Evolutionary conservation across 2,888 invertebrate species (phyloP), one percentile per base, ranked within the genome.

Genomic region (Stomorhina lunata): DNA sequence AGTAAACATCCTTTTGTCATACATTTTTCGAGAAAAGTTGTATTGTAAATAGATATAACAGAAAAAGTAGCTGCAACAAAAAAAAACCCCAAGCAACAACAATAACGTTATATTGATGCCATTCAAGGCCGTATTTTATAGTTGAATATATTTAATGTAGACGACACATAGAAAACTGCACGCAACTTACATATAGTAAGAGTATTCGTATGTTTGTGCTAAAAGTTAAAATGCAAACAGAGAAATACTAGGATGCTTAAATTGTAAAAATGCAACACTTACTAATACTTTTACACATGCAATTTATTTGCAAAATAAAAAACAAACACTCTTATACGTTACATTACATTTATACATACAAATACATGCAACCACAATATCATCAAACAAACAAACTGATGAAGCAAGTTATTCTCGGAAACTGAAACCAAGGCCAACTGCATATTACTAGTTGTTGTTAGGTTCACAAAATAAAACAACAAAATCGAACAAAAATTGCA

Each of bases 391-490:
- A n/a, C n/a, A 17, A 53, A 78, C 61, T 72, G 83, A 83, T 81
- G 85, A 68, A 77, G 82, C 66, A 66, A 78, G 84, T 73, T 85
- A 85, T 88, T 88, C 88, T 88, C 86, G 86, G 89, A 88, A 89
- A 88, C 85, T 86, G 87, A 87, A 87, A 85, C 85, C 89, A 89
- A 89, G 88, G 88, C 88, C 88, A 87, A 85, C 85, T 82, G 76
- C 82, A 85, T 84, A 61, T 77, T 77, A 75, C 78, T 65, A 69
- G 78, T 73, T 69, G 78, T 73, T 69, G 81, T 75, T 82, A 78
- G 78, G 69, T 78, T 82, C 68, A 29, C 72, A 72, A 37, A n/a
- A 59, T 50, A 68, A 15, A 48, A 59, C 20, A 71, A 66, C 57
- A 57, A 66, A 22, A 20, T 15, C 66, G n/a, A 79, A 72, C 63